phyloP scores from a whole-genome alignment of 1,140 invertebrate species.

The Hestina assimilis region DNA sequence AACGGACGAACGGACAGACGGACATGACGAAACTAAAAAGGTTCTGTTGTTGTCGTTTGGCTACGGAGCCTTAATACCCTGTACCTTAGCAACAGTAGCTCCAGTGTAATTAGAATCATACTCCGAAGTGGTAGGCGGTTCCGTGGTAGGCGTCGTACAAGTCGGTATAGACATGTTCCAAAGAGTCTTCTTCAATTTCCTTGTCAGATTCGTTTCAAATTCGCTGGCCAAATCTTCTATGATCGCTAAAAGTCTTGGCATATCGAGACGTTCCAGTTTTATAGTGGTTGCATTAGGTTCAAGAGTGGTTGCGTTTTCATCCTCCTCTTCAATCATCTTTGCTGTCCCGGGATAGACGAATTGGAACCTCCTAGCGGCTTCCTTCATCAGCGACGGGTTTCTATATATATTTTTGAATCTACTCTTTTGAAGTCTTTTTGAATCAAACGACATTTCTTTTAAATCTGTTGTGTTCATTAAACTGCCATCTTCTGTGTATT shows the following conservation, averaged over 20 bases:
- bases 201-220: conserved; percentile 42
- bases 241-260: conserved; percentile 35
- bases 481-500: no score
- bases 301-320: not conserved
- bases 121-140: conserved; percentile 19
- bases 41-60: no score
- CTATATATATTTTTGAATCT: no score
- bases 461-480: no score
- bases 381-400: no score
- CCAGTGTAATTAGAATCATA: conserved; percentile 39
- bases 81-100: conserved; percentile 42
- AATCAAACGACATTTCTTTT: no score
- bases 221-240: conserved; percentile 41
- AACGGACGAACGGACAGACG: no score
- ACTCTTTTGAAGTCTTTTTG: no score
- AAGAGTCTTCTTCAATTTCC: conserved; percentile 39
- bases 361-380: no score
- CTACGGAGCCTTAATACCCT: not conserved
- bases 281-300: not conserved
- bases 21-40: no score
- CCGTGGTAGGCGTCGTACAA: conserved; percentile 27
- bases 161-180: conserved; percentile 34
- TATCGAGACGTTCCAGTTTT: conserved; percentile 2
- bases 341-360: no score
- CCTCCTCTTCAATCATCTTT: not conserved